Conservation (phyloP, 2,888 invertebrate genomes). For the Callosobruchus maculatus region DNA sequence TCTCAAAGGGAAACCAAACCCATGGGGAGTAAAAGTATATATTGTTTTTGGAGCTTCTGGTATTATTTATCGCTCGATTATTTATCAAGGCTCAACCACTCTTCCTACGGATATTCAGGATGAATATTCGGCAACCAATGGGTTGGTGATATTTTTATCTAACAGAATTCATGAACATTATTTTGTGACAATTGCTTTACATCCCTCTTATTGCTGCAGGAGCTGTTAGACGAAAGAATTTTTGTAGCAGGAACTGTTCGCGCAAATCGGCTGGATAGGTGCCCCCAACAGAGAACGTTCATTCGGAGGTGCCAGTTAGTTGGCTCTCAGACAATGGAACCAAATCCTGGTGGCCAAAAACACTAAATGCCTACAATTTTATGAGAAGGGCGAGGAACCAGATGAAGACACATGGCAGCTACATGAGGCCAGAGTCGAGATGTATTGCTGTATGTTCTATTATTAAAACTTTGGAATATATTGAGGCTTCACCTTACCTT, state of each 20-base stretch:
- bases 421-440: too few relatives aligned
- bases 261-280: not conserved
- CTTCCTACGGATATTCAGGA: slow-evolving; percentile 3
- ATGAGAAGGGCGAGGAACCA: too few relatives aligned
- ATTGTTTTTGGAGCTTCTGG: slow-evolving; percentile 21
- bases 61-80: slow-evolving; percentile 16
- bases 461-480: too few relatives aligned
- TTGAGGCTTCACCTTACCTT: too few relatives aligned
- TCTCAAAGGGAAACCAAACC: slow-evolving; percentile 17
- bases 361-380: too few relatives aligned
- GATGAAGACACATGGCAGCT: too few relatives aligned
- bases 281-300: too few relatives aligned
- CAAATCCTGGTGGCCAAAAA: too few relatives aligned
- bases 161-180: slow-evolving; percentile 3
- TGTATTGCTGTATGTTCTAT: too few relatives aligned
- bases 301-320: too few relatives aligned
- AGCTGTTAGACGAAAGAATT: slow-evolving; percentile 1
- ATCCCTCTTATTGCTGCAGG: slow-evolving; percentile 4
- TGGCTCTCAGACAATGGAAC: too few relatives aligned
- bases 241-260: slow-evolving; percentile 2
- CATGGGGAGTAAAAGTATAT: slow-evolving; percentile 16
- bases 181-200: slow-evolving; percentile 4
- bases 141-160: not conserved
- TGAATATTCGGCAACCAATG: slow-evolving; percentile 4
- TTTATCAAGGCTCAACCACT: slow-evolving; percentile 12